phyloP scores from a whole-genome alignment of 2,113 vertebrate species.

The Agelaius phoeniceus region DNA sequence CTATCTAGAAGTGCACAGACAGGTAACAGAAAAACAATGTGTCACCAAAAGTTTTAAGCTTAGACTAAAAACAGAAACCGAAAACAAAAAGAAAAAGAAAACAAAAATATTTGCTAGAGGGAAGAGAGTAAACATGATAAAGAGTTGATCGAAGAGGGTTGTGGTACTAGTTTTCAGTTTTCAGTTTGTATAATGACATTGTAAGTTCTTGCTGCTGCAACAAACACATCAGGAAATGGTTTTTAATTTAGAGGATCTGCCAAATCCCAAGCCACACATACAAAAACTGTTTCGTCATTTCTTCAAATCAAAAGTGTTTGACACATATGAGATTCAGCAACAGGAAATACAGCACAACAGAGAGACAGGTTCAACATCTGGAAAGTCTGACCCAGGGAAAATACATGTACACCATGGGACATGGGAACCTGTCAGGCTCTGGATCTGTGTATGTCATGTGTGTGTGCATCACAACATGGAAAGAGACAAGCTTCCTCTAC shows the following conservation, averaged over 20 bases:
- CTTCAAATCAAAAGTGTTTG: accelerated
- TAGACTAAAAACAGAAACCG: not conserved
- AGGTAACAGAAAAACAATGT: not conserved
- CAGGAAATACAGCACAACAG: not conserved
- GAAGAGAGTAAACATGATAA: not conserved
- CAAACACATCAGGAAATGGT: accelerated
- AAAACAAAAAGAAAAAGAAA: not conserved
- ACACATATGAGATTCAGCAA: not conserved
- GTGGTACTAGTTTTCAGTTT: not conserved
- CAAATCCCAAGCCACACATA: not conserved
- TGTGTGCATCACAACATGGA: not conserved
- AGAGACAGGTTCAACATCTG: not conserved
- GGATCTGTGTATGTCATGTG: too few relatives aligned
- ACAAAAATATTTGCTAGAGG: not conserved
- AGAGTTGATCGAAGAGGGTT: not conserved
- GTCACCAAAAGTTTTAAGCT: not conserved
- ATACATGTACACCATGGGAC: too few relatives aligned
- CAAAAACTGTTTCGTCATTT: not conserved
- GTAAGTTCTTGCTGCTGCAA: not conserved
- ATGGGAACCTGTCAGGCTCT: not conserved
- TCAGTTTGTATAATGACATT: not conserved
- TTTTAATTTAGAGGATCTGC: not conserved
- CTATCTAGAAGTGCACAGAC: not conserved
- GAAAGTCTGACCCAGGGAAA: not conserved
- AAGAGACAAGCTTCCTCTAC: not conserved